Conservation (phyloP, 2,888 invertebrate species). For the Epistrophe eligans region DNA sequence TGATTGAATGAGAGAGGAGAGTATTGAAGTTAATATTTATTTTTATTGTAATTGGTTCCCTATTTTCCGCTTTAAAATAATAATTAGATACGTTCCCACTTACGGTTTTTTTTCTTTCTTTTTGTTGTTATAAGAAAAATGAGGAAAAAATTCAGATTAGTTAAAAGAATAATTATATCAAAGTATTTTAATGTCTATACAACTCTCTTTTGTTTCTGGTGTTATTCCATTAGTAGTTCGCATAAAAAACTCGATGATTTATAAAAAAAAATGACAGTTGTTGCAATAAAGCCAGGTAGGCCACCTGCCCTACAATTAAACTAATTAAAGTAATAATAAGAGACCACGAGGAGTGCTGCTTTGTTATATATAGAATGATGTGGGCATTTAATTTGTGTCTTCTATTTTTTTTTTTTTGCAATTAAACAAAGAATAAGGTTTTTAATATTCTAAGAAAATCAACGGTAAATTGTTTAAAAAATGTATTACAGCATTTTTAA, state of each 20-base stretch:
- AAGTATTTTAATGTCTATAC: neutral
- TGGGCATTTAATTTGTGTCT: slow-evolving; percentile 23
- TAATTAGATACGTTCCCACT: slow-evolving; percentile 17
- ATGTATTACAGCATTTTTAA: neutral
- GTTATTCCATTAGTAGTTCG: neutral
- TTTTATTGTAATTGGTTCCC: neutral
- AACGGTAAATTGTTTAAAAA: neutral
- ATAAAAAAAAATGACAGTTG: slow-evolving; percentile 4
- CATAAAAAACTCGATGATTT: slow-evolving; percentile 9
- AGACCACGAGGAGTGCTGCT: neutral
- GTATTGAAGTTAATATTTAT: neutral
- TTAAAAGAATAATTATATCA: neutral
- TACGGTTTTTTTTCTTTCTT: neutral
- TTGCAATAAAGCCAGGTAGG: neutral
- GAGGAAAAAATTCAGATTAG: slow-evolving; percentile 3
- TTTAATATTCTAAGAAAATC: neutral
- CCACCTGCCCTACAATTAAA: slow-evolving; percentile 35
- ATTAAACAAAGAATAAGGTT: neutral
- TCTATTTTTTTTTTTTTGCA: neutral
- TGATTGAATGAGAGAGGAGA: neutral
- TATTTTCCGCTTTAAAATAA: neutral
- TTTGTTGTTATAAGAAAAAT: neutral
- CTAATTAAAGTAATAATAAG: slow-evolving; percentile 31
- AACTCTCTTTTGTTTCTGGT: too few relatives aligned
- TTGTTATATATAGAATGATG: neutral